Evolutionary conservation across 1,140 invertebrate species (phyloP), one percentile per base, ranked within the genome.

Genomic region (Drosophila sechellia): DNA sequence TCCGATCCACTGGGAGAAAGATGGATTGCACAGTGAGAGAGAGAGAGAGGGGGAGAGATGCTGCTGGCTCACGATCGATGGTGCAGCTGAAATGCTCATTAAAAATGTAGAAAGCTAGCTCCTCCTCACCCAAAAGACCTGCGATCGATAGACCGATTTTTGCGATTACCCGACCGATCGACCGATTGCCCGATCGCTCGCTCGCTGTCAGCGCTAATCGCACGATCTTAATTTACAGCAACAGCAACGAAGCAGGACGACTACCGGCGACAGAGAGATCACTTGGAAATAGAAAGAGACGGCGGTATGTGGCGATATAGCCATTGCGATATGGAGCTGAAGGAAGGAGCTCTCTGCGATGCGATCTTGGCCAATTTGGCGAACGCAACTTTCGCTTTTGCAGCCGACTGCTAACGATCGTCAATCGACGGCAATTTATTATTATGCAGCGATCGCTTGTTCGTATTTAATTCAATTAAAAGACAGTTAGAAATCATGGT

Each of bases 71-170:
- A 79, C 84, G 71, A 83, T 79, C 75, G 79, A 77, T 84, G 81
- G 50, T 35, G 68, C 58, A 79, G 79, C 71, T 87, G 84, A 86
- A 83, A 86, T 79, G 83, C 79, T 83, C 79, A 83, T 87, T 87
- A 87, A 87, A 87, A 87, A 87, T 87, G 83, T 87, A 87, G 83
- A 87, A 87, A 87, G 83, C 83, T 83, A 87, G 83, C 83, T 83
- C 69, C 37, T 59, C 55, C 80, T 61, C 42, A 56, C 55, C 77
- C 60, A 75, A 34, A 34, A 25, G 50, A 54, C 42, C 64, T 17
- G 52, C 49, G 69, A 73, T 76, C 53, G 58, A 79, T 45, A 45
- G 42, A 4, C 42, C 17, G 42, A 45, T 45, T 20, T 20, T 45
- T 11, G 15, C 42, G 42, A 45, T 45, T 45, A 45, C 8, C 42